phyloP scores from a whole-genome alignment of 2,113 vertebrate species.

The Micromys minutus region DNA sequence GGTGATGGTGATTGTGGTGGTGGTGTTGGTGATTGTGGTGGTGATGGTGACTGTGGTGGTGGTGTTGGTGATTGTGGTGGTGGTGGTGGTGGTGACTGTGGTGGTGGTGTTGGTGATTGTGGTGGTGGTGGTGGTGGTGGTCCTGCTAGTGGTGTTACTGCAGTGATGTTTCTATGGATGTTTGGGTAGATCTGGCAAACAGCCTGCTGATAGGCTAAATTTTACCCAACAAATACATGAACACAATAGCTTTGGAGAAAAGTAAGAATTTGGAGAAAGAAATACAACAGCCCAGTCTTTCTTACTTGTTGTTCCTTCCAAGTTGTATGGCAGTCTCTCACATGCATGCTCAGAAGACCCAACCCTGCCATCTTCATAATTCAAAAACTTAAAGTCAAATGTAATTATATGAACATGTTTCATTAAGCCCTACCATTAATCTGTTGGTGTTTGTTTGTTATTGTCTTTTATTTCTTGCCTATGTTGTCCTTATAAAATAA shows the following conservation, averaged over 20 bases:
- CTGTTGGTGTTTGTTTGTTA: neutral
- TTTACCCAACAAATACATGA: neutral
- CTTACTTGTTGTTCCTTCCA: neutral
- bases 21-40: too few species aligned
- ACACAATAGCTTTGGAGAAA: neutral
- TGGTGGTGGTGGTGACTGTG: neutral
- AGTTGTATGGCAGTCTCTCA: neutral
- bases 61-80: too few species aligned
- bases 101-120: neutral
- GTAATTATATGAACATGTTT: neutral
- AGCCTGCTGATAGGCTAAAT: neutral
- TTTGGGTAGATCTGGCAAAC: too few species aligned
- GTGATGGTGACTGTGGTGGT: too few species aligned
- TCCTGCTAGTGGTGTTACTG: neutral
- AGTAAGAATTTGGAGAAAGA: neutral
- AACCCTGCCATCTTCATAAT: neutral
- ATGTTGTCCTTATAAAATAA: neutral
- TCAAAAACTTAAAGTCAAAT: conserved; percentile 1
- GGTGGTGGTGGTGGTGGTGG: neutral
- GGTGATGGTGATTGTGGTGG: neutral
- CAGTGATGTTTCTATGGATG: neutral
- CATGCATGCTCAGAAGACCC: neutral
- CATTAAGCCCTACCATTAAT: neutral
- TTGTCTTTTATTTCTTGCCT: conserved; percentile 15
- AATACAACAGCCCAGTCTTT: neutral